Evolutionary conservation across 2,113 vertebrate species (phyloP).

Genomic region (human): DNA sequence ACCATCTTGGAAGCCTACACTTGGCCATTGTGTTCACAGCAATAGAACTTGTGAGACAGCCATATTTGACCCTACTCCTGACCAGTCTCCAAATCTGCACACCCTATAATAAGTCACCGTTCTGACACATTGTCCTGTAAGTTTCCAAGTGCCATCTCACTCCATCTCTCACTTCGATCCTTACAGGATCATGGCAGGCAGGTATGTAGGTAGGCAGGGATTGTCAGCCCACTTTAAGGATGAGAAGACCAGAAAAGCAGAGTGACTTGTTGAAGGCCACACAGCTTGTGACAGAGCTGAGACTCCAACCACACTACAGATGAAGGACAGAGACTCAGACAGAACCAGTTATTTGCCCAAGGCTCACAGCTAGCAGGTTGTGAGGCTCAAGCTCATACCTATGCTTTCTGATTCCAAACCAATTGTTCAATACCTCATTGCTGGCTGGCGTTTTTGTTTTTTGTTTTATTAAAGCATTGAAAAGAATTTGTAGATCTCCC

Average conservation of each 20-base stretch:
- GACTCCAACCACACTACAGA: too few species aligned
- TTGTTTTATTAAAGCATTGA: neutral
- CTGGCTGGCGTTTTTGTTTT: neutral
- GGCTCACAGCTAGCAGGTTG: too few species aligned
- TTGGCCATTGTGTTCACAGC: neutral
- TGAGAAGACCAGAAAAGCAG: neutral
- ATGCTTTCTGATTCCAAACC: neutral
- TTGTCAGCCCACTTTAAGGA: too few species aligned
- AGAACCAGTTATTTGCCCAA: neutral
- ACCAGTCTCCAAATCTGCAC: too few species aligned
- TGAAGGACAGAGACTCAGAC: neutral
- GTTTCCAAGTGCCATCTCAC: neutral
- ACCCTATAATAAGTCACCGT: neutral
- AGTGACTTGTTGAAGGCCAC: neutral
- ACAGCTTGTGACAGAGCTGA: neutral
- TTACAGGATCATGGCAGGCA: neutral
- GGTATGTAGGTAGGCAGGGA: neutral
- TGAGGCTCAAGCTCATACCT: neutral
- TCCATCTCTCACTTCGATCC: neutral
- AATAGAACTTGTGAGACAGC: neutral
- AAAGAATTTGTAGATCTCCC: neutral
- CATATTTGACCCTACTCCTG: neutral
- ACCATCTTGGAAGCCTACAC: rapidly evolving
- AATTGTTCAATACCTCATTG: neutral
- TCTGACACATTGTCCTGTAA: too few species aligned